Evolutionary conservation across 2,113 vertebrate species (phyloP), one percentile per base, ranked within the genome.

Genomic region (Thunnus thynnus): DNA sequence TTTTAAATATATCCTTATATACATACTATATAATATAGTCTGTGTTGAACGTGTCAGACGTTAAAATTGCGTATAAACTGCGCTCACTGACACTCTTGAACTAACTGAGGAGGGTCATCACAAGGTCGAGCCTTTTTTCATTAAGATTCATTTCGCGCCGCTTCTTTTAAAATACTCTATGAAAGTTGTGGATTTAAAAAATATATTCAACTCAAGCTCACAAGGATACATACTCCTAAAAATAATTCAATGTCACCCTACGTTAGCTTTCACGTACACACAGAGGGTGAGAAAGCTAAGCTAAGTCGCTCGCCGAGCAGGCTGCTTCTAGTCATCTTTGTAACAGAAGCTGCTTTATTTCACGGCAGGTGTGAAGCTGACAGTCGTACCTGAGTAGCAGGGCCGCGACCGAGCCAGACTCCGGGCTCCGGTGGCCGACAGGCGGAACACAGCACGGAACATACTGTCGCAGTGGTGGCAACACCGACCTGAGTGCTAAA

Each of bases 401-500:
- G 88, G 80, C 58, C 41, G 92, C 68, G 84, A 78, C 88, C 89
- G 94, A 30, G 85, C 85, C 91, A 94, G 83, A 69, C 85, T 86
- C 70, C 86, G 92, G 64, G 85, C 12, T 22, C 92, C 90, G 12
- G 92, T 73, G 70, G 78, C 36, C 44, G 87, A 93, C 56, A 90
- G 27, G 66, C 72, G 54, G 56, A 93, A 70, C 64, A 94, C 91
- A 2, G 95, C 91, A 52, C 93, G 90, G 86, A 96, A 93, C 96
- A 97, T 97, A 61, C 55, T 91, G 55, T 78, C 56, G 51, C 11
- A 14, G 14, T 47, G 58, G 46, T 3, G 57, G 71, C 74, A 86
- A 76, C 6, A 86, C 72, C 5, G 61, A 76, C 48, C 85, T 65
- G 18, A 32, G 4, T 10, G 71, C 13, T 60, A 48, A 20, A 27